Percentiles rank a stretch among this genome's conserved stretches.
Evolutionary conservation across 2,113 vertebrate species (phyloP).

Genomic region (Centropus bengalensis): DNA sequence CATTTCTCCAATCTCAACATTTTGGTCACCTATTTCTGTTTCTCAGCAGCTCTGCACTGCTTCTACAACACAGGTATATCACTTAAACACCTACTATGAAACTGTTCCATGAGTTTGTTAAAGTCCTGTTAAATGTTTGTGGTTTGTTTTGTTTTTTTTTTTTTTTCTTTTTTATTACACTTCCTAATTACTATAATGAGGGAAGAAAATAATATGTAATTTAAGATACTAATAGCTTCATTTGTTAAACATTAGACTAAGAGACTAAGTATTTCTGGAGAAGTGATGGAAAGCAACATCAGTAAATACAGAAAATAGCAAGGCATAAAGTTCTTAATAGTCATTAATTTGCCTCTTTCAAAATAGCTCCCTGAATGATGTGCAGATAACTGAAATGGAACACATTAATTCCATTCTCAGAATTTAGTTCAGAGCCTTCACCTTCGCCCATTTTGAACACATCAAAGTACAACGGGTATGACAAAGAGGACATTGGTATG

Average conservation of each 20-base stretch:
- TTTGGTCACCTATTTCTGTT: neutral
- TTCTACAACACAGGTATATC: neutral
- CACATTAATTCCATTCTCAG: neutral
- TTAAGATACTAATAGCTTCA: constrained; percentile 46
- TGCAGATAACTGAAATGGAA: neutral
- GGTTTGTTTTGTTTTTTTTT: too few species aligned
- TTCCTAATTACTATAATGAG: neutral
- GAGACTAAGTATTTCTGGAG: constrained; percentile 43
- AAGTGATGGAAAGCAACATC: constrained; percentile 10
- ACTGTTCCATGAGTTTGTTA: neutral
- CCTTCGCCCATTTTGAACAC: neutral
- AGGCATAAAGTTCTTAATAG: constrained; percentile 38
- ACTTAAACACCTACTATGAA: neutral
- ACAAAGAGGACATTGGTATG: neutral
- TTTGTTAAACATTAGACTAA: constrained; percentile 25
- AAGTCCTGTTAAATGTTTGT: neutral
- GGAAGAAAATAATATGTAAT: constrained; percentile 48
- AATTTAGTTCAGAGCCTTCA: neutral
- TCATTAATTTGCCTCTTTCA: constrained; percentile 48
- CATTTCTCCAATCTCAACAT: neutral
- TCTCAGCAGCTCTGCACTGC: neutral
- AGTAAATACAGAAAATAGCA: constrained; percentile 57
- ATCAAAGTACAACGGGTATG: neutral
- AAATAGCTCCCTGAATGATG: constrained; percentile 33
- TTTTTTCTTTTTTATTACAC: neutral